Evolutionary conservation across 1,140 invertebrate species (phyloP), one percentile per base, ranked within the genome.

Genomic region (Medauroidea extradentata): DNA sequence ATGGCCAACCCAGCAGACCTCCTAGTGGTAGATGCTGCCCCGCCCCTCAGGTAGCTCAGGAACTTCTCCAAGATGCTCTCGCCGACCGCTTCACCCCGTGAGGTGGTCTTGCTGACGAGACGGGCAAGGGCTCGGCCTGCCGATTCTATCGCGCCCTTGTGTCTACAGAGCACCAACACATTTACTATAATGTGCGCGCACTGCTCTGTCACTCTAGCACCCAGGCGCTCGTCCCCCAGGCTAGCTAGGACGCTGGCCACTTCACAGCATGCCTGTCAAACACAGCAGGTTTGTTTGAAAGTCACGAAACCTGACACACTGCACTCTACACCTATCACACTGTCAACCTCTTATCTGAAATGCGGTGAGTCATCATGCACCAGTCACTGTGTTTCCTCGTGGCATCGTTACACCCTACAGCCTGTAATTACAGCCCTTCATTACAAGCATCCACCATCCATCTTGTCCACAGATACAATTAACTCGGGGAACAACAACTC

Each of bases 81-180:
- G 38, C 1, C 72, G n/a, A 65, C 8, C 9, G 7, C 16, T 16
- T 51, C 38, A 8, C n/a, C 19, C 21, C 38, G 21, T 8, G 21
- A 25, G 27, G 49, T 51, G 14, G 38, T 21, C 27, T 2, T 34
- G 2, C 19, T 34, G 25, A 51, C 49, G 50, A 80, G 78, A 41
- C 71, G 69, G 67, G 76, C 78, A 54, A 89, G 76, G 34, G 82
- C 76, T 51, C 74, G 60, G 2, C 86, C 86, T 1, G 85, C 86
- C 14, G 83, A 77, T 74, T 92, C 89, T 53, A 91, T 89, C 23
- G 84, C 89, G 43, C 90, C 90, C 77, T 91, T 90, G 67, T 91
- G 89, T 9, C 89, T 77, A 66, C 87, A 91, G 23, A 82, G 85
- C 42, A 83, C 82, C 49, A 91, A 71, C 48, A 90, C 82, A 53